A percentile compares a stretch with the other conserved stretches of the same genome.
phyloP scores from a whole-genome alignment of 2,797 vertebrate species.

The Rhadinocentrus ornatus region DNA sequence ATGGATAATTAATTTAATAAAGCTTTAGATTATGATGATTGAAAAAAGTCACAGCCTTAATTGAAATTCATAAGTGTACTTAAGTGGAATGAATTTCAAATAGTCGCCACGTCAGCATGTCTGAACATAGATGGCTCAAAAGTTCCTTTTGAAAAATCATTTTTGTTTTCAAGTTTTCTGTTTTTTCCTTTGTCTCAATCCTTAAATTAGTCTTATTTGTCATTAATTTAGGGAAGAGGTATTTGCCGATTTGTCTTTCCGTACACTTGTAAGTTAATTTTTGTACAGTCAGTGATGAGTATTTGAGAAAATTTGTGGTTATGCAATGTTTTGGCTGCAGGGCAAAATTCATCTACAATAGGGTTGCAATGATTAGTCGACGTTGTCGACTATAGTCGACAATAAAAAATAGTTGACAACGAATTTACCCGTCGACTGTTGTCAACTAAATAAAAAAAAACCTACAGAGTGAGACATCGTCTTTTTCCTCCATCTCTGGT shows the following conservation, averaged over 20 bases:
- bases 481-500: too few relatives aligned
- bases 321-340: conserved; percentile 40
- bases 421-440: too few relatives aligned
- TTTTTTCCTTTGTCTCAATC: conserved; percentile 17
- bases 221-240: background rate
- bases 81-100: background rate
- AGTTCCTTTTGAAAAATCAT: conserved; percentile 8
- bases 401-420: too few relatives aligned
- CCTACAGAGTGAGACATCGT: too few relatives aligned
- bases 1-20: background rate
- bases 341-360: conserved; percentile 35
- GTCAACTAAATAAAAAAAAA: too few relatives aligned
- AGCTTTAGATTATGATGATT: background rate
- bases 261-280: conserved; percentile 1
- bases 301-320: conserved; percentile 33
- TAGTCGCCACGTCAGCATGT: background rate
- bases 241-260: conserved; percentile 1
- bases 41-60: background rate
- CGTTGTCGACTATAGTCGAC: too few relatives aligned
- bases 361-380: too few relatives aligned
- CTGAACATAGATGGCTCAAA: conserved; percentile 18
- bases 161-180: background rate
- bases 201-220: conserved; percentile 16
- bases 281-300: conserved; percentile 13
- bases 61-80: background rate